phyloP scores from a whole-genome alignment of 2,113 vertebrate species.

The Eurypyga helias region DNA sequence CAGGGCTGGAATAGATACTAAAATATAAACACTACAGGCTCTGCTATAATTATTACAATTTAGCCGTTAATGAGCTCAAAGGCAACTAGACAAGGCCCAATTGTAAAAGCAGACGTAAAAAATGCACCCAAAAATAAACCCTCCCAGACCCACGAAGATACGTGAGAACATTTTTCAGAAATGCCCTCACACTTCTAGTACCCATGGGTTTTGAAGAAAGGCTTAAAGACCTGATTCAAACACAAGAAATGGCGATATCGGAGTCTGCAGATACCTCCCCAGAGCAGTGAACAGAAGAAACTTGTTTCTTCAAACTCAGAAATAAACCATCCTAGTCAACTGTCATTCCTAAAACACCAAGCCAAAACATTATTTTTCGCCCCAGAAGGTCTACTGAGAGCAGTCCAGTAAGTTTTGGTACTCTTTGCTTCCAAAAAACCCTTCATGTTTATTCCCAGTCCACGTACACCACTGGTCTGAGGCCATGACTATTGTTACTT shows the following conservation, averaged over 20 bases:
- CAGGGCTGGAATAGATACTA: background rate
- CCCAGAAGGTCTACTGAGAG: background rate
- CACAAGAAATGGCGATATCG: background rate
- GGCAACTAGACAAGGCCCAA: background rate
- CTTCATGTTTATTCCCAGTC: background rate
- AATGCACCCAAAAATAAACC: background rate
- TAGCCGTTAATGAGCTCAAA: background rate
- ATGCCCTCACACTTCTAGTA: background rate
- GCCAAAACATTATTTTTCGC: background rate
- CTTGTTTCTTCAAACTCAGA: background rate
- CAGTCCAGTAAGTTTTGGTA: background rate
- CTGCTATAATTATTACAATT: background rate
- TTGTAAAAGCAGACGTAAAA: background rate
- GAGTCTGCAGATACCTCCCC: background rate
- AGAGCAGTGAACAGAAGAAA: background rate
- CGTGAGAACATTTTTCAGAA: background rate
- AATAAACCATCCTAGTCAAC: background rate
- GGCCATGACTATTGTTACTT: background rate
- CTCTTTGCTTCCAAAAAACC: background rate
- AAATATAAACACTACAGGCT: background rate
- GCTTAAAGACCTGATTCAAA: background rate
- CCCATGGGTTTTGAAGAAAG: background rate
- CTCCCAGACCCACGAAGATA: background rate
- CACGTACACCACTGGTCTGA: background rate
- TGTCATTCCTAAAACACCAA: background rate